Percentiles rank a stretch among this genome's conserved stretches.
Conservation (phyloP, 2,797 vertebrate genomes). For the Brachyrhaphis roseni region DNA sequence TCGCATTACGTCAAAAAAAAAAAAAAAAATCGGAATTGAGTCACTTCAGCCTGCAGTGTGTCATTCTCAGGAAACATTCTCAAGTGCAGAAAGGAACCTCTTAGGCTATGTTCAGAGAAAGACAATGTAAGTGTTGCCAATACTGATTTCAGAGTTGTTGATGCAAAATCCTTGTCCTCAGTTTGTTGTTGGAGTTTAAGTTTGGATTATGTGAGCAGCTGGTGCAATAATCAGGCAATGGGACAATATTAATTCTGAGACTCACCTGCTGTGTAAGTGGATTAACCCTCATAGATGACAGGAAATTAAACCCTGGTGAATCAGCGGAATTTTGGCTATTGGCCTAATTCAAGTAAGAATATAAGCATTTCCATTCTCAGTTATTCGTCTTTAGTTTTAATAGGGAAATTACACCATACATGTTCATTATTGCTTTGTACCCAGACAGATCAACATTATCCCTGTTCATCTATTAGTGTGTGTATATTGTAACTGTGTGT, state of each 20-base stretch:
- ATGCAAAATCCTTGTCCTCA: background rate
- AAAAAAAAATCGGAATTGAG: too few relatives aligned
- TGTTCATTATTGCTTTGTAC: background rate
- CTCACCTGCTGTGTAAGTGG: background rate
- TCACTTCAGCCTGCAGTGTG: too few relatives aligned
- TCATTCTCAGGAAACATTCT: too few relatives aligned
- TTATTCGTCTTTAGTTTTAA: background rate
- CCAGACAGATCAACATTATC: background rate
- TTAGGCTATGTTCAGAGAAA: too few relatives aligned
- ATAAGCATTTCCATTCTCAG: background rate
- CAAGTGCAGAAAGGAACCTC: too few relatives aligned
- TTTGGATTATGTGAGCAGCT: background rate
- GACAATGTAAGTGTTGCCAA: slow-evolving; percentile 44
- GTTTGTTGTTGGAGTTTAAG: background rate
- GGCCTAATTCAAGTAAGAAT: background rate
- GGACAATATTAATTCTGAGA: background rate
- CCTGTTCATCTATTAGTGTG: background rate
- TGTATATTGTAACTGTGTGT: background rate
- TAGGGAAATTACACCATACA: background rate
- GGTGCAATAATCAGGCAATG: background rate
- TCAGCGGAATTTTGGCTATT: background rate
- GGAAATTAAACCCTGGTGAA: background rate
- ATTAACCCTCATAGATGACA: background rate
- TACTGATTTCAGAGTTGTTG: background rate
- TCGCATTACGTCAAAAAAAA: too few relatives aligned